Evolutionary conservation across 1,140 invertebrate genomes (phyloP).

Genomic region (Drosophila athabasca): DNA sequence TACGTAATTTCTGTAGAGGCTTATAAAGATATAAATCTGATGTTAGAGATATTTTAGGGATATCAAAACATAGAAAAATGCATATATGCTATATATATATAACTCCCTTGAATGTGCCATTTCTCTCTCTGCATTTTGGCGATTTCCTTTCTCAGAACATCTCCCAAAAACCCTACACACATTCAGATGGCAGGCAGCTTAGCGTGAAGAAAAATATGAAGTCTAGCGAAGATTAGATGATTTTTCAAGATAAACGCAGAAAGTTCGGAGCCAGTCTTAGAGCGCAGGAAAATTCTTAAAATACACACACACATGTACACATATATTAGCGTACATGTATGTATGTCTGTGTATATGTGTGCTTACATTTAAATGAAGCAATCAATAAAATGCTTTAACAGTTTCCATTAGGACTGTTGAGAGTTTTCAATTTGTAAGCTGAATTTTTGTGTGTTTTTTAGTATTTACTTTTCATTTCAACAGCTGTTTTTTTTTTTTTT

Average conservation of each 20-base stretch:
- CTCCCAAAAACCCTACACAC: slow-evolving; percentile 25
- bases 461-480: slow-evolving; percentile 68
- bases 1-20: no score
- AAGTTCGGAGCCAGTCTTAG: slow-evolving; percentile 55
- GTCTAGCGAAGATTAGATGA: slow-evolving; percentile 79
- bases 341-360: slow-evolving; percentile 15
- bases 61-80: no score
- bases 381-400: slow-evolving; percentile 67
- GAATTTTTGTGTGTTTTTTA: slow-evolving; percentile 28
- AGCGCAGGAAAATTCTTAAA: not conserved
- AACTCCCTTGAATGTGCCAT: not conserved
- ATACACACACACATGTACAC: not conserved
- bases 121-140: not conserved
- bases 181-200: slow-evolving; percentile 72
- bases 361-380: slow-evolving; percentile 63
- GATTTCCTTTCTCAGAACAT: slow-evolving; percentile 18
- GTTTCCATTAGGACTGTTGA: slow-evolving; percentile 48
- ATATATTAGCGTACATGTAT: not conserved
- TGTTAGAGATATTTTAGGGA: no score
- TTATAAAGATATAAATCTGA: no score
- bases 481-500: slow-evolving; percentile 52
- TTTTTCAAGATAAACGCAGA: slow-evolving; percentile 75
- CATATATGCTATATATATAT: not conserved
- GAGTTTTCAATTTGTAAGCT: slow-evolving; percentile 43
- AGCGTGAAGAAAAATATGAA: slow-evolving; percentile 79